A percentile compares a stretch with the other conserved stretches of the same genome.
These are phyloP conservation scores for Azemiops feae DNA, from an alignment of 2,113 vertebrate genomes.

Conservation along the genomic window DNA sequence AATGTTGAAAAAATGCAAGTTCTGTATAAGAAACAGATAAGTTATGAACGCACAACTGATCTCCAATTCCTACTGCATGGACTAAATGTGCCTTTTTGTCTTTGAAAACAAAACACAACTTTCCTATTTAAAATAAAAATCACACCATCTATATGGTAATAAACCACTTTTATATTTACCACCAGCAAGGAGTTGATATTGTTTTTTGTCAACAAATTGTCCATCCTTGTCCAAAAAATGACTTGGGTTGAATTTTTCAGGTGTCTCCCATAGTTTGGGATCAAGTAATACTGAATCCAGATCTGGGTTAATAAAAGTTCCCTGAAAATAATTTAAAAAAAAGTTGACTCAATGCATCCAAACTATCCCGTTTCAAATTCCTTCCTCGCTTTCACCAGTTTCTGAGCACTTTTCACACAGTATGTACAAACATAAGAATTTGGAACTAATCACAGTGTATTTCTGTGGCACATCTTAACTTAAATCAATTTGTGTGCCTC, in stretches of 20 bases:
- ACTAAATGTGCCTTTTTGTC: neutral
- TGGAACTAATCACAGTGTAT: neutral
- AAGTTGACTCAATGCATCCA: neutral
- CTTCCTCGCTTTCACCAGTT: neutral
- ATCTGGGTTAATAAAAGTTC: constrained; percentile 25
- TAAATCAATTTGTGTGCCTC: neutral
- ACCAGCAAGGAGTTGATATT: constrained; percentile 51
- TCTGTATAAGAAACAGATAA: neutral
- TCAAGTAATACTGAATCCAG: constrained; percentile 37
- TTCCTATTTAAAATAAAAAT: neutral
- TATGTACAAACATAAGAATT: neutral
- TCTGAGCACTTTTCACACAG: neutral
- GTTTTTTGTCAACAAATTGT: constrained; percentile 37
- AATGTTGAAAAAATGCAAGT: neutral
- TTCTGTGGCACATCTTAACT: neutral
- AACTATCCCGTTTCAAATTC: neutral
- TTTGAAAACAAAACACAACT: neutral
- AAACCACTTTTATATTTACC: constrained; percentile 9
- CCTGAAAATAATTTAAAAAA: neutral
- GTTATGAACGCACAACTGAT: neutral
- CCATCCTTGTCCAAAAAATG: constrained; percentile 22
- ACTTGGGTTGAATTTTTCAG: neutral
- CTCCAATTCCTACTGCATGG: neutral
- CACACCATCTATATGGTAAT: neutral
- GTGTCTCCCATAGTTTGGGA: neutral